phyloP scores from a whole-genome alignment of 1,140 invertebrate species.

The Phthorimaea operculella region DNA sequence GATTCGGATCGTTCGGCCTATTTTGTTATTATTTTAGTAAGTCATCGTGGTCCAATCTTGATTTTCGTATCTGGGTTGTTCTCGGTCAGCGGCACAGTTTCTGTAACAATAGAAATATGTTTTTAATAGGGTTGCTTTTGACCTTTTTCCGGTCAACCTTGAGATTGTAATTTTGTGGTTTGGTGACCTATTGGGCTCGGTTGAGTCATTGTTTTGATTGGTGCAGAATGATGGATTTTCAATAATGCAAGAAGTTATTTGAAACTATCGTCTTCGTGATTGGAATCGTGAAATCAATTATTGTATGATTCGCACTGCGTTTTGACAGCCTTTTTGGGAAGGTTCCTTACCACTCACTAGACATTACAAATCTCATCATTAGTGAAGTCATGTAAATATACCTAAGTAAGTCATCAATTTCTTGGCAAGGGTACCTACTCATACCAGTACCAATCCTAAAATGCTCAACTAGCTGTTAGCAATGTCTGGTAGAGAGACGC shows the following conservation, averaged over 20 bases:
- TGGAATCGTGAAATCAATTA: neutral
- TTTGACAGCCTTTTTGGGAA: no score
- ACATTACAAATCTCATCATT: no score
- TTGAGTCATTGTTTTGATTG: slow-evolving; percentile 4
- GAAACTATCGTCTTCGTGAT: neutral
- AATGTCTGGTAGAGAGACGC: no score
- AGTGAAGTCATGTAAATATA: neutral
- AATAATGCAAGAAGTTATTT: neutral
- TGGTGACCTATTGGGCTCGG: slow-evolving; percentile 33
- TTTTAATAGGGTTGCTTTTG: slow-evolving; percentile 30
- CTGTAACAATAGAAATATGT: slow-evolving; percentile 47
- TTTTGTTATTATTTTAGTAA: slow-evolving; percentile 15
- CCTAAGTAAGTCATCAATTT: no score
- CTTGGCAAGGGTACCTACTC: no score
- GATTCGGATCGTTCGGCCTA: slow-evolving; percentile 13
- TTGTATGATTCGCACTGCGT: no score
- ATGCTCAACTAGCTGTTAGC: no score
- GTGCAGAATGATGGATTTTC: neutral
- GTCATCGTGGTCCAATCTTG: slow-evolving; percentile 27
- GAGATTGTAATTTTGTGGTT: slow-evolving; percentile 30
- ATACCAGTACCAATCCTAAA: no score
- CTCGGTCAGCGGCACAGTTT: slow-evolving; percentile 23
- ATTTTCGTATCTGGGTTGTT: slow-evolving; percentile 18
- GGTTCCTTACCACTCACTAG: no score
- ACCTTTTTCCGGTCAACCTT: slow-evolving; percentile 43